Conservation (phyloP, 1,140 invertebrate species). For the Catajapyx aquilonaris region DNA sequence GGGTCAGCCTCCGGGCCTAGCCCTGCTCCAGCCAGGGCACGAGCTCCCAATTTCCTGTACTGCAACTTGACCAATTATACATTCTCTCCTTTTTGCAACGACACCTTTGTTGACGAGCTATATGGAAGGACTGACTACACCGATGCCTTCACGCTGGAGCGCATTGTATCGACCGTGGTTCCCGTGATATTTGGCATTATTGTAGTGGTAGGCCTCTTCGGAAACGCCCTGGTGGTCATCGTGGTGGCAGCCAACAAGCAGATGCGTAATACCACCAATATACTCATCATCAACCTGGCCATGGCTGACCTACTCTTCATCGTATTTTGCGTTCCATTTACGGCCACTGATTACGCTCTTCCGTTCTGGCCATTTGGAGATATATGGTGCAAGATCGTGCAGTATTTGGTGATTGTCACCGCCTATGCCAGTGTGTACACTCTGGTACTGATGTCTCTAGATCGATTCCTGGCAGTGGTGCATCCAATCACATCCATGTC, state of each 20-base stretch:
- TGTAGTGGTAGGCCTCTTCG: slow-evolving; percentile 64
- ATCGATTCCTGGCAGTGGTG: slow-evolving; percentile 84
- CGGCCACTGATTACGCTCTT: slow-evolving; percentile 67
- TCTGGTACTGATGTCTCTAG: slow-evolving; percentile 82
- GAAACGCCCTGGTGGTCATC: slow-evolving; percentile 67
- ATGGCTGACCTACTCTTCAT: slow-evolving; percentile 85
- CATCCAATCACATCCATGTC: slow-evolving; percentile 81
- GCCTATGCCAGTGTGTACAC: slow-evolving; percentile 88
- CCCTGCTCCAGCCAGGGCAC: too few species aligned
- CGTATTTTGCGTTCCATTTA: slow-evolving; percentile 87
- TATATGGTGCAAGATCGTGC: slow-evolving; percentile 72
- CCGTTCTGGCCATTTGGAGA: slow-evolving; percentile 79
- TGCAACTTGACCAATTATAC: neutral
- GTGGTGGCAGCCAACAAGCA: slow-evolving; percentile 66
- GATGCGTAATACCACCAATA: slow-evolving; percentile 83
- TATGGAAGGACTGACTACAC: slow-evolving; percentile 8
- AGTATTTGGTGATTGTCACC: slow-evolving; percentile 66
- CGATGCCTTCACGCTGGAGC: slow-evolving; percentile 22
- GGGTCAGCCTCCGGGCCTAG: too few species aligned
- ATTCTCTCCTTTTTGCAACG: neutral
- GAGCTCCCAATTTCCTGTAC: too few species aligned
- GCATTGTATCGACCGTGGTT: slow-evolving; percentile 45
- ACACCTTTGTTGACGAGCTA: neutral
- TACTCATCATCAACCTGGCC: slow-evolving; percentile 72
- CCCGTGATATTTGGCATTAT: slow-evolving; percentile 75